Conservation (phyloP, 2,888 invertebrate species). For the Drosophila mayaguana region DNA sequence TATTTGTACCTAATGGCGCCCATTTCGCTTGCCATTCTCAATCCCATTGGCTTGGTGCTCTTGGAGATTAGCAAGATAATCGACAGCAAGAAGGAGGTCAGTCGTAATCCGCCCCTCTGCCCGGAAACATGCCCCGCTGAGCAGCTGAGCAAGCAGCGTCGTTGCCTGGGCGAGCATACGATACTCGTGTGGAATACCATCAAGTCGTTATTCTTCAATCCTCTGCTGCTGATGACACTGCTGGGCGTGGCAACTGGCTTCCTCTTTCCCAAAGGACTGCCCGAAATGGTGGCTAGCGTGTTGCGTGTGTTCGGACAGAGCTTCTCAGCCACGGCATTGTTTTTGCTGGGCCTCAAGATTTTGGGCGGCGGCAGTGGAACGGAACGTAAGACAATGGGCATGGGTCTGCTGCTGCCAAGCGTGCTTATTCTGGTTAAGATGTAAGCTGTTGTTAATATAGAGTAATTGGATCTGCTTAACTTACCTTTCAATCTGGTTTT, state of each 20-base stretch:
- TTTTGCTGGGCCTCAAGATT: slow-evolving; percentile 95
- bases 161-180: slow-evolving; percentile 76
- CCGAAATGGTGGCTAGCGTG: slow-evolving; percentile 90
- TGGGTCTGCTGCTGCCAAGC: slow-evolving; percentile 92
- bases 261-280: slow-evolving; percentile 91
- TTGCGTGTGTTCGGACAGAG: slow-evolving; percentile 93
- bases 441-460: slow-evolving; percentile 85
- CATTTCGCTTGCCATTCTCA: slow-evolving; percentile 95
- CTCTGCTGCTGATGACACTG: slow-evolving; percentile 96
- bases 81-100: slow-evolving; percentile 77
- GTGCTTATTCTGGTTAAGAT: slow-evolving; percentile 95
- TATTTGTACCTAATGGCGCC: slow-evolving; percentile 98
- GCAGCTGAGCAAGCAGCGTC: slow-evolving; percentile 70
- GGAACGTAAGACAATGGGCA: slow-evolving; percentile 86
- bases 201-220: slow-evolving; percentile 93
- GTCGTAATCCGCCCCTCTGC: slow-evolving; percentile 73
- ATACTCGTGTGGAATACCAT: slow-evolving; percentile 85
- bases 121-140: slow-evolving; percentile 81
- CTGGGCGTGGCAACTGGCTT: slow-evolving; percentile 95
- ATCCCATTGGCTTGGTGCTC: slow-evolving; percentile 95
- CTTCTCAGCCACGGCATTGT: slow-evolving; percentile 96
- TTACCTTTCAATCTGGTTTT: slow-evolving; percentile 29
- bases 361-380: slow-evolving; percentile 93
- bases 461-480: no score
- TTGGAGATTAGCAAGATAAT: slow-evolving; percentile 90